Evolutionary conservation across 2,113 vertebrate genomes (phyloP), one percentile per base, ranked within the genome.

Genomic region (Eidolon helvum): DNA sequence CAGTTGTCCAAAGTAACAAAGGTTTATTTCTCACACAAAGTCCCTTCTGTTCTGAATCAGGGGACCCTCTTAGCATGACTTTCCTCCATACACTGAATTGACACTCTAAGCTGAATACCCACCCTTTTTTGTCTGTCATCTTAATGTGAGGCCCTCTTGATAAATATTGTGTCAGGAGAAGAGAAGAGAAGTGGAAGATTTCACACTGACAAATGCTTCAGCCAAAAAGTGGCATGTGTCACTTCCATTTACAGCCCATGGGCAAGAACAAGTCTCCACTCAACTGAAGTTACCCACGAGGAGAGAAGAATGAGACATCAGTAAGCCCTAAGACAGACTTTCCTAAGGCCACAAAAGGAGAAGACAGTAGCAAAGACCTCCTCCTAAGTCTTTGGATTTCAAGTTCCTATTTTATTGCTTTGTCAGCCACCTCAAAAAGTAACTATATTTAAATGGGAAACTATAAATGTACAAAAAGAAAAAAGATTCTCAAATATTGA

Each of bases 351-450:
- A 59, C 7, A 33, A 0, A 15, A 3, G 38, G 11, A 83, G 19
- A 68, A 90, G 5, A 74, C 8, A 77, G 24, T 71, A 83, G 22
- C 35, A 63, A 79, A 88, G 43, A 77, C 10, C 15, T 10, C 19
- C 28, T 22, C 28, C 10, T 18, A 83, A 72, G 7, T 45, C 11
- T 66, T 71, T 59, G 63, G 5, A 74, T 66, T 61, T 48, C 40
- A 61, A 87, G 82, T 57, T 95, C 19, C 26, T 83, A 38, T 43
- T 83, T 93, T 65, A 50, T 90, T 87, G 53, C 45, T 95, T 96
- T 72, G 10, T 45, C 61, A 72, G 66, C 38, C 9, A 38, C 24
- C n/a, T 71, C 57, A 59, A 66, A 83, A 8, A n/a, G 3, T 2
- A 63, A 75, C n/a, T 89, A 11, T 69, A 21, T 48, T 96, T 95